phyloP scores from a whole-genome alignment of 1,140 invertebrate genomes.

The Leptestheria dahalacensis region DNA sequence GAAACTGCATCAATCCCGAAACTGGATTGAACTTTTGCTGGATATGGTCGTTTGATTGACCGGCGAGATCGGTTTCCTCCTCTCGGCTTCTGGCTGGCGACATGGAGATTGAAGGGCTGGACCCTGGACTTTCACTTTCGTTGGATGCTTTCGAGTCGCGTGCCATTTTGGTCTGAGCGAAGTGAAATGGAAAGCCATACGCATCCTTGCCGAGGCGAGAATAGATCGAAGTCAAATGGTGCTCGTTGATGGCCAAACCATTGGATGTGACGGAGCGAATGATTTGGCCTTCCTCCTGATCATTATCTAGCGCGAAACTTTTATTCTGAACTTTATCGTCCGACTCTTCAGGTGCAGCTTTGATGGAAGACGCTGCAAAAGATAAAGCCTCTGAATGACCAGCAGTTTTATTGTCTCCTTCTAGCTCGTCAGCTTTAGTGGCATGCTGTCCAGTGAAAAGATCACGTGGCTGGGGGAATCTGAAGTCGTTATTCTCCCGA shows the following conservation, averaged over 20 bases:
- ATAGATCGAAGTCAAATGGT: not conserved
- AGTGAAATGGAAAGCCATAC: not conserved
- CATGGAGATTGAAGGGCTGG: not conserved
- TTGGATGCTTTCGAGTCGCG: not conserved
- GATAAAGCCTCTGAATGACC: not conserved
- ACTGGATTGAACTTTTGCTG: not conserved
- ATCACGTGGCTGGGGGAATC: not conserved
- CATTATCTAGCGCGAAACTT: not conserved
- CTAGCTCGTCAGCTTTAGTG: not conserved
- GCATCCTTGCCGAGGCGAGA: not conserved
- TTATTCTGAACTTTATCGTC: not conserved
- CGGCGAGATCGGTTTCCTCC: not conserved
- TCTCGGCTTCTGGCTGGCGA: not conserved
- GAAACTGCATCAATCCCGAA: constrained; percentile 8
- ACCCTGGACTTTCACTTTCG: not conserved
- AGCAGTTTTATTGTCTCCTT: not conserved
- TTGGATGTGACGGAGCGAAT: not conserved
- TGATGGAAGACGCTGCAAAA: not conserved
- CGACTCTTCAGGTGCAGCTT: not conserved
- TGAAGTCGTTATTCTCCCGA: not conserved
- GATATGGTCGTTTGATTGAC: not conserved
- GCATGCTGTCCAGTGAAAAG: not conserved
- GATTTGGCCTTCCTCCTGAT: constrained; percentile 7
- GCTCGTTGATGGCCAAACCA: not conserved
- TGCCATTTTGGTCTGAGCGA: not conserved